Conservation (phyloP, 2,888 invertebrate species). For the Tribolium freemani region DNA sequence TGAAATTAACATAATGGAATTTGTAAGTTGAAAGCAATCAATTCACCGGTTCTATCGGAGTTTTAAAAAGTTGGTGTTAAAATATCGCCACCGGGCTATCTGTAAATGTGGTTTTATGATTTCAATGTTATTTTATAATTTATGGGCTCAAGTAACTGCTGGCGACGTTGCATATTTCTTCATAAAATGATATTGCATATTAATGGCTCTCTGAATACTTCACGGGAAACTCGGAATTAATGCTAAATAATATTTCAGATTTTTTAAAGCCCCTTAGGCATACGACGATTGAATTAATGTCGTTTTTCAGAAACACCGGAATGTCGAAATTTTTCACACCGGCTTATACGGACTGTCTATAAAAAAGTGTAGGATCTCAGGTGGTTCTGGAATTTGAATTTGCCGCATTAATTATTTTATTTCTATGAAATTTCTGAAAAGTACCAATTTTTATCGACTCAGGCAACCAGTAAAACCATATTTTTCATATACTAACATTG, state of each 20-base stretch:
- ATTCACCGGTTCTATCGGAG: neutral
- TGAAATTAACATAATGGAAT: slow-evolving; percentile 19
- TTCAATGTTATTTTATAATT: slow-evolving; percentile 54
- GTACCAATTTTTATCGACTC: too few species aligned
- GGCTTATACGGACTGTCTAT: too few species aligned
- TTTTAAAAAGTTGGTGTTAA: slow-evolving; percentile 42
- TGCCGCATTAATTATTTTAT: too few species aligned
- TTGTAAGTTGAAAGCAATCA: slow-evolving; percentile 1
- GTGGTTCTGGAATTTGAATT: too few species aligned
- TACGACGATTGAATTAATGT: slow-evolving; percentile 23
- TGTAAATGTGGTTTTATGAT: slow-evolving; percentile 55
- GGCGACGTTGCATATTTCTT: slow-evolving; percentile 45
- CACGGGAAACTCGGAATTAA: slow-evolving; percentile 29
- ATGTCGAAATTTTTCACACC: neutral
- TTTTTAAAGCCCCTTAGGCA: slow-evolving; percentile 20
- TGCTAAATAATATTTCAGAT: slow-evolving; percentile 34
- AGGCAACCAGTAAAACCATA: too few species aligned
- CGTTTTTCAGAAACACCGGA: neutral
- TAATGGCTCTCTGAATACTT: slow-evolving; percentile 39
- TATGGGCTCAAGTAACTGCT: slow-evolving; percentile 45
- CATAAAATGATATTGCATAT: slow-evolving; percentile 39
- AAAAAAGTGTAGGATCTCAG: too few species aligned
- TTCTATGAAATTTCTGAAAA: too few species aligned
- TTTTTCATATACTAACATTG: too few species aligned
- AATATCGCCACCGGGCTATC: slow-evolving; percentile 52